Conservation (phyloP, 2,113 vertebrate species). For the Platysternon megacephalum region DNA sequence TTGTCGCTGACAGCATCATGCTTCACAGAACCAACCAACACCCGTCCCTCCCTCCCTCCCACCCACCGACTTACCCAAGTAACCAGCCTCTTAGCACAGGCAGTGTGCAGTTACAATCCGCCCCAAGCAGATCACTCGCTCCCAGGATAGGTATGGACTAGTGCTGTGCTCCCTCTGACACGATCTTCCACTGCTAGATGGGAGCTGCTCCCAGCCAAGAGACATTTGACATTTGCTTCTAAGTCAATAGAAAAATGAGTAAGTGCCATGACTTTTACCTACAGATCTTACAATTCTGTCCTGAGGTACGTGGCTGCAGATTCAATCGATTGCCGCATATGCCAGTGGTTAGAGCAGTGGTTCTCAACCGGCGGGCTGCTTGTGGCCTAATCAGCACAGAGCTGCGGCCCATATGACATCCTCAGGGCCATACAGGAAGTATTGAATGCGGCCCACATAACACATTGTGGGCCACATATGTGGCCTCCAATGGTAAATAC, state of each 20-base stretch:
- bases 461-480: too few species aligned
- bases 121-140: background rate
- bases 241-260: background rate
- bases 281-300: background rate
- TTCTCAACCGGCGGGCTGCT: too few species aligned
- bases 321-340: background rate
- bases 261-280: background rate
- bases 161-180: background rate
- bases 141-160: background rate
- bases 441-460: too few species aligned
- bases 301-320: background rate
- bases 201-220: background rate
- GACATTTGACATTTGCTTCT: background rate
- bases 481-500: too few species aligned
- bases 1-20: background rate
- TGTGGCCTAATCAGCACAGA: too few species aligned
- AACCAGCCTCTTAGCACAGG: background rate
- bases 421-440: too few species aligned
- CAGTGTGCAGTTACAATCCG: background rate
- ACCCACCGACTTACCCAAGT: background rate
- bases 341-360: background rate
- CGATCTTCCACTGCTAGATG: background rate
- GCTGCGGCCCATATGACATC: too few species aligned
- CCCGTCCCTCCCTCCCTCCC: background rate
- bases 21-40: background rate